phyloP scores from a whole-genome alignment of 2,888 invertebrate species.

The Amblyjoppa fuscipennis region DNA sequence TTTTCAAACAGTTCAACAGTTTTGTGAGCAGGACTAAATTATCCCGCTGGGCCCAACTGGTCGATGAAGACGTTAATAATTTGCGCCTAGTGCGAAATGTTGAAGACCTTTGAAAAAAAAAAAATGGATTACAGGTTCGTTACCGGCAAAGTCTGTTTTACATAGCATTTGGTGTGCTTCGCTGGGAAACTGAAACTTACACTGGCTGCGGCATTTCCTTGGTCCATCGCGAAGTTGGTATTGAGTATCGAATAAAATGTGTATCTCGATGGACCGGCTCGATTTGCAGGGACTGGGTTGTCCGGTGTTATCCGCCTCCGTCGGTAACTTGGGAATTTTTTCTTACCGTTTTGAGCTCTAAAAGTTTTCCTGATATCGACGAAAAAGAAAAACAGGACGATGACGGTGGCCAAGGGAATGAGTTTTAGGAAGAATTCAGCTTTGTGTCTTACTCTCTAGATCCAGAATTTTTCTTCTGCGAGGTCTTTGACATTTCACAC shows the following conservation, averaged over 20 bases:
- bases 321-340: constrained; percentile 5
- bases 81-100: too few species aligned
- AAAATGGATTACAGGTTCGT: neutral
- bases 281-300: constrained; percentile 38
- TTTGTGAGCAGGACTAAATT: too few species aligned
- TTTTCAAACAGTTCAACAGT: too few species aligned
- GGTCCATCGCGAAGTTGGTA: constrained; percentile 72
- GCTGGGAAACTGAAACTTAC: constrained; percentile 45
- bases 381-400: neutral
- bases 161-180: neutral
- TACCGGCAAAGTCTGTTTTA: neutral
- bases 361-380: constrained; percentile 14
- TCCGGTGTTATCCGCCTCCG: constrained; percentile 24
- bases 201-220: constrained; percentile 69
- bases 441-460: constrained; percentile 27
- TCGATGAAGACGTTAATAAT: too few species aligned
- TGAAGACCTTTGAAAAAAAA: neutral
- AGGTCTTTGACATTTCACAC: constrained; percentile 57
- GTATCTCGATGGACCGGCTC: constrained; percentile 62
- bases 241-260: constrained; percentile 77
- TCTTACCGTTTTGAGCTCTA: constrained; percentile 9
- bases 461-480: constrained; percentile 27
- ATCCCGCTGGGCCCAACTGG: too few species aligned
- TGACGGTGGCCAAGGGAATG: neutral
- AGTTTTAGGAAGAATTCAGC: neutral